Conservation (phyloP, 2,888 invertebrate genomes). For the Dicycla oo region DNA sequence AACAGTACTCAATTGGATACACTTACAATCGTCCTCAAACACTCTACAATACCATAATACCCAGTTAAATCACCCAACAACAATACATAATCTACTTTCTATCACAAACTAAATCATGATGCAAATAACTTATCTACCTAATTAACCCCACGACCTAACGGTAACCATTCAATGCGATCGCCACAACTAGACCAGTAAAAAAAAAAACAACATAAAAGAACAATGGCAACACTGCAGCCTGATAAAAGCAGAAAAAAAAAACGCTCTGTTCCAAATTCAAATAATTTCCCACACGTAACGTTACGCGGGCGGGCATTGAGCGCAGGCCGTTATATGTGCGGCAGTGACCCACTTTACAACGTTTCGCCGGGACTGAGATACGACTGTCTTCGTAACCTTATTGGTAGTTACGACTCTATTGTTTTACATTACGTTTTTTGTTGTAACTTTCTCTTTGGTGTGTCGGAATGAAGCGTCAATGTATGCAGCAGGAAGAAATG, state of each 20-base stretch:
- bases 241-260: conserved; percentile 85
- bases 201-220: conserved; percentile 79
- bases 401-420: conserved; percentile 66
- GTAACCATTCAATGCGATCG: conserved; percentile 67
- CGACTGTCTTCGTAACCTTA: conserved; percentile 83
- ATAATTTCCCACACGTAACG: conserved; percentile 91
- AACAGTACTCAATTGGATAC: background rate
- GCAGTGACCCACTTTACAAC: conserved; percentile 88
- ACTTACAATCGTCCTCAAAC: background rate
- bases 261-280: conserved; percentile 87
- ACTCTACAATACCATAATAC: background rate
- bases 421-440: conserved; percentile 62
- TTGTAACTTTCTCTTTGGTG: conserved; percentile 61
- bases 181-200: conserved; percentile 82
- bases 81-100: conserved; percentile 42
- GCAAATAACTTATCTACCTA: conserved; percentile 50
- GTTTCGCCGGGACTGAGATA: conserved; percentile 78
- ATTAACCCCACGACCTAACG: conserved; percentile 71
- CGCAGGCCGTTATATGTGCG: conserved; percentile 88
- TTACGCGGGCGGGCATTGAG: conserved; percentile 89
- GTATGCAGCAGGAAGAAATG: conserved; percentile 60
- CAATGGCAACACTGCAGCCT: conserved; percentile 80
- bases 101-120: conserved; percentile 34
- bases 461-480: conserved; percentile 61
- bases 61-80: conserved; percentile 41